These are phyloP conservation scores for Cryptomyrus ogoouensis DNA, from an alignment of 2,113 vertebrate species.

Conservation along the genomic window DNA sequence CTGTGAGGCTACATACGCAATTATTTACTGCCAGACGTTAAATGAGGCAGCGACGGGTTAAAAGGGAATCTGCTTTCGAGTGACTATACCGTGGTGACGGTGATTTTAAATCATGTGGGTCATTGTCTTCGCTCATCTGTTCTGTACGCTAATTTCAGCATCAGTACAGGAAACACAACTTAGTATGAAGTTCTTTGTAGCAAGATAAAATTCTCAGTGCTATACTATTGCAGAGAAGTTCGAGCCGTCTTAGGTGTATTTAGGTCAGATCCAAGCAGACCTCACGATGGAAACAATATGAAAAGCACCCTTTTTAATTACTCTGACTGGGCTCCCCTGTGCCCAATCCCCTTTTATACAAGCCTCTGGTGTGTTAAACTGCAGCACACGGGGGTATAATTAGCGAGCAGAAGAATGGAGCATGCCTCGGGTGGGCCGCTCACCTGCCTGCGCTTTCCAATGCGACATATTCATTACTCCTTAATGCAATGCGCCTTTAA, in stretches of 20 bases:
- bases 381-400: slow-evolving; percentile 59
- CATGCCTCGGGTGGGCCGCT: slow-evolving; percentile 45
- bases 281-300: slow-evolving; percentile 40
- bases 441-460: slow-evolving; percentile 62
- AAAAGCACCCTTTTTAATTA: slow-evolving; percentile 59
- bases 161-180: neutral
- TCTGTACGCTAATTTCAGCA: neutral
- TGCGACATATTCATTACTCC: slow-evolving; percentile 70
- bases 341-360: slow-evolving; percentile 73
- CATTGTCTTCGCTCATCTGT: neutral
- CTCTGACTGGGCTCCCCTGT: slow-evolving; percentile 62
- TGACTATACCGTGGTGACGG: neutral
- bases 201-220: neutral
- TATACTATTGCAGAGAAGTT: slow-evolving; percentile 24
- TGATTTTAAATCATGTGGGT: neutral
- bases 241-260: slow-evolving; percentile 62
- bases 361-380: slow-evolving; percentile 55
- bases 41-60: neutral
- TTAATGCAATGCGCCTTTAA: slow-evolving; percentile 67
- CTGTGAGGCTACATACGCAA: neutral
- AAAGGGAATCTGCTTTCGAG: neutral
- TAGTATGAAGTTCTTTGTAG: neutral
- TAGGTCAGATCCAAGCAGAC: slow-evolving; percentile 65
- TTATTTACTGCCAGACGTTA: neutral
- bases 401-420: slow-evolving; percentile 48